A percentile compares a stretch with the other conserved stretches of the same genome.
phyloP scores from a whole-genome alignment of 2,888 invertebrate species.

The Eupithecia centaureata region DNA sequence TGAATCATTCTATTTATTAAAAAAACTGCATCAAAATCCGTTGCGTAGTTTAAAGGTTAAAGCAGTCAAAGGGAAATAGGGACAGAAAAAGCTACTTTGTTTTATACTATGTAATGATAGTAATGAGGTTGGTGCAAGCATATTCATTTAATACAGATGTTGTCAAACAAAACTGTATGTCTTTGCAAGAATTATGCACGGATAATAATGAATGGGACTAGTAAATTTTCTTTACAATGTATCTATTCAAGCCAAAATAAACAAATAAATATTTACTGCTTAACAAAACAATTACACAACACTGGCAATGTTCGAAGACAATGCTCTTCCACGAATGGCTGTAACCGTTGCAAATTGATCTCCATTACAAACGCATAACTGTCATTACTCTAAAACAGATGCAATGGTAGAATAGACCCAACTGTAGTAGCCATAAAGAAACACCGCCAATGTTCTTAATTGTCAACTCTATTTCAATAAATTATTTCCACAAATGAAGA shows the following conservation, averaged over 20 bases:
- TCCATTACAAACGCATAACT: constrained; percentile 27
- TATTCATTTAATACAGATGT: background rate
- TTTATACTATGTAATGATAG: too few relatives aligned
- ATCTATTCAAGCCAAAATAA: constrained; percentile 11
- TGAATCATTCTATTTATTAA: too few relatives aligned
- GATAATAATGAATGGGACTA: background rate
- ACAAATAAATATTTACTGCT: constrained; percentile 14
- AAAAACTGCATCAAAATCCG: too few relatives aligned
- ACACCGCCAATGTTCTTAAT: constrained; percentile 38
- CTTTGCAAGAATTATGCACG: background rate
- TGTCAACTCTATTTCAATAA: constrained; percentile 46
- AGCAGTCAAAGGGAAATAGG: too few relatives aligned
- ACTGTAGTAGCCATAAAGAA: constrained; percentile 19
- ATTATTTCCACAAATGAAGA: constrained; percentile 52
- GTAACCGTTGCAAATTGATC: constrained; percentile 26
- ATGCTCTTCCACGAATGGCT: constrained; percentile 17
- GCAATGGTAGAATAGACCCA: constrained; percentile 20
- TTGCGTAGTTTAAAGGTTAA: too few relatives aligned
- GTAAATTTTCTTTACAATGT: background rate
- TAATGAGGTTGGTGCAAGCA: background rate
- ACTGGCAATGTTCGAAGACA: constrained; percentile 24
- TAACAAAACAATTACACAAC: constrained; percentile 29
- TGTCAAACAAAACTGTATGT: background rate
- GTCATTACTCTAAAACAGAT: constrained; percentile 25
- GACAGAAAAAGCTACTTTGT: too few relatives aligned